These are phyloP conservation scores for Nesogale talazaci DNA, from an alignment of 2,113 vertebrate species.

Conservation along the genomic window DNA sequence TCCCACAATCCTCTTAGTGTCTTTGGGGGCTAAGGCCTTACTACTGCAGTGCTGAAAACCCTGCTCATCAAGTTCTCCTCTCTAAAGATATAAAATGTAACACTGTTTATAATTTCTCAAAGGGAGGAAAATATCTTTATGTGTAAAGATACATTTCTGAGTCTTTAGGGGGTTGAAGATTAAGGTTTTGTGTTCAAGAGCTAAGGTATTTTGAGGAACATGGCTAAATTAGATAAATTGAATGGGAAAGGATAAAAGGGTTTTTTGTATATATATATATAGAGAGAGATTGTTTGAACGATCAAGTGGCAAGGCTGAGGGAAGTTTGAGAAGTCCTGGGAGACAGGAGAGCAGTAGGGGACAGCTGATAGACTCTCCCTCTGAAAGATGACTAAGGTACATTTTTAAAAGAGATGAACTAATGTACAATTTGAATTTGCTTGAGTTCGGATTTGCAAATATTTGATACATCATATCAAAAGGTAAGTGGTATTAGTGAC, in stretches of 20 bases:
- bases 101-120: background rate
- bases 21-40: too few relatives aligned
- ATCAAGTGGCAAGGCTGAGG: background rate
- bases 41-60: too few relatives aligned
- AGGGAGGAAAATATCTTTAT: background rate
- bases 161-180: background rate
- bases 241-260: background rate
- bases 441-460: too few relatives aligned
- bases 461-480: background rate
- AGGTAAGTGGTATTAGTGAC: background rate
- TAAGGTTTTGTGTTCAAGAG: background rate
- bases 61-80: background rate
- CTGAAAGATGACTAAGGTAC: too few relatives aligned
- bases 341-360: fast-evolving
- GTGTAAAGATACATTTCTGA: constrained; percentile 1
- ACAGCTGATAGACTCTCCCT: background rate
- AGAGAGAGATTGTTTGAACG: background rate
- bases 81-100: background rate
- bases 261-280: too few relatives aligned
- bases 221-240: background rate
- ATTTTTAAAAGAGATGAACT: too few relatives aligned
- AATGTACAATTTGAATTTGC: too few relatives aligned
- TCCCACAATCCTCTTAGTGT: too few relatives aligned
- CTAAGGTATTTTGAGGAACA: background rate
- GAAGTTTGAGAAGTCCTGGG: background rate